Percentiles rank a stretch among this genome's conserved stretches.
Evolutionary conservation across 2,113 vertebrate genomes (phyloP).

Genomic region (Motacilla alba): DNA sequence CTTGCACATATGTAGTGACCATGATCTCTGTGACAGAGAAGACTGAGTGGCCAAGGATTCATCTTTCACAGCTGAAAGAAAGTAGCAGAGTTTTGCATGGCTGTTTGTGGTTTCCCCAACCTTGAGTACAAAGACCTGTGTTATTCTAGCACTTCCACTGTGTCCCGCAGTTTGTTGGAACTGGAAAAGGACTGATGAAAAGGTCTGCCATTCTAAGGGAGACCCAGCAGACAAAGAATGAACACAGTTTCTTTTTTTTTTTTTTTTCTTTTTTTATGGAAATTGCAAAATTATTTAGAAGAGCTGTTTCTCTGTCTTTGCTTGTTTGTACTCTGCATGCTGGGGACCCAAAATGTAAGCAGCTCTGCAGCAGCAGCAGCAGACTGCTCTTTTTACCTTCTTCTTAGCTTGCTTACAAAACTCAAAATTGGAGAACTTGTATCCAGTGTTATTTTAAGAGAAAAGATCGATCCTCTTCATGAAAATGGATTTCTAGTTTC

Average conservation of each 20-base stretch:
- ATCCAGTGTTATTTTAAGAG: background rate
- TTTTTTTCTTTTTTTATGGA: background rate
- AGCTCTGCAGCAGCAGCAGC: background rate
- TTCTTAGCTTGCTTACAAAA: background rate
- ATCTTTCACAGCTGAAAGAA: background rate
- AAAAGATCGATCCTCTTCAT: background rate
- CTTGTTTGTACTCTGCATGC: background rate
- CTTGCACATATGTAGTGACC: background rate
- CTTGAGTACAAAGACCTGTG: background rate
- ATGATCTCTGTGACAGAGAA: accelerated
- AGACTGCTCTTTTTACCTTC: background rate
- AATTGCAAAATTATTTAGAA: background rate
- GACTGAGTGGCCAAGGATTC: background rate
- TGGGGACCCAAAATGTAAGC: background rate
- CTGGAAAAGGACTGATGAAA: background rate
- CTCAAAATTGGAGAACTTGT: background rate
- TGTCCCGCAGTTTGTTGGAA: background rate
- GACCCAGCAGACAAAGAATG: background rate
- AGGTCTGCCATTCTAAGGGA: background rate
- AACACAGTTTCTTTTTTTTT: background rate
- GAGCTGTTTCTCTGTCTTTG: background rate
- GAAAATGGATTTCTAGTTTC: background rate
- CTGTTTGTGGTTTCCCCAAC: background rate
- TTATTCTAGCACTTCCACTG: background rate
- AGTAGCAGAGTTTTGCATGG: background rate